phyloP scores from a whole-genome alignment of 2,797 vertebrate genomes.

The Gallinago stenura region DNA sequence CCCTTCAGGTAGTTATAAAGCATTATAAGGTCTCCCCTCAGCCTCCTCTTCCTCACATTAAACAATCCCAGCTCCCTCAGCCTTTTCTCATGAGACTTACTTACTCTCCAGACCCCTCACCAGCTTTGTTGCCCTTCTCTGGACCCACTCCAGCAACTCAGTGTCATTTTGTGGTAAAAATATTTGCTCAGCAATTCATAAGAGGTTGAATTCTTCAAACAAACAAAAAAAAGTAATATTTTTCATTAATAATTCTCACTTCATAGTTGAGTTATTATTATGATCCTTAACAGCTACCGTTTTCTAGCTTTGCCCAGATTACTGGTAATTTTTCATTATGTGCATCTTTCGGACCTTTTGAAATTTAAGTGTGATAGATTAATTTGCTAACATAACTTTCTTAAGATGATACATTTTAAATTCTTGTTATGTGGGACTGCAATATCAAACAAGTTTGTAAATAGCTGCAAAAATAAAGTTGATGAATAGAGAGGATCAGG shows the following conservation, averaged over 20 bases:
- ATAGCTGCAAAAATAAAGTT: not conserved
- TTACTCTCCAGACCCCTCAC: no score
- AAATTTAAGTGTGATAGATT: not conserved
- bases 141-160: no score
- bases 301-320: not conserved
- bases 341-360: not conserved
- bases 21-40: no score
- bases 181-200: not conserved
- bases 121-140: no score
- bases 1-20: no score
- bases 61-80: no score
- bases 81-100: no score
- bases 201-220: not conserved
- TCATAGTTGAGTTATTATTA: not conserved
- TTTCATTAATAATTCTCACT: not conserved
- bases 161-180: not conserved
- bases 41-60: no score
- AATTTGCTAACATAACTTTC: not conserved
- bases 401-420: not conserved
- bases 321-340: not conserved
- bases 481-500: not conserved
- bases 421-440: not conserved
- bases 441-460: not conserved
- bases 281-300: not conserved
- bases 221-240: not conserved